These are phyloP conservation scores for Aphaenogaster ashmeadi DNA, from an alignment of 1,140 invertebrate genomes.

Conservation along the genomic window DNA sequence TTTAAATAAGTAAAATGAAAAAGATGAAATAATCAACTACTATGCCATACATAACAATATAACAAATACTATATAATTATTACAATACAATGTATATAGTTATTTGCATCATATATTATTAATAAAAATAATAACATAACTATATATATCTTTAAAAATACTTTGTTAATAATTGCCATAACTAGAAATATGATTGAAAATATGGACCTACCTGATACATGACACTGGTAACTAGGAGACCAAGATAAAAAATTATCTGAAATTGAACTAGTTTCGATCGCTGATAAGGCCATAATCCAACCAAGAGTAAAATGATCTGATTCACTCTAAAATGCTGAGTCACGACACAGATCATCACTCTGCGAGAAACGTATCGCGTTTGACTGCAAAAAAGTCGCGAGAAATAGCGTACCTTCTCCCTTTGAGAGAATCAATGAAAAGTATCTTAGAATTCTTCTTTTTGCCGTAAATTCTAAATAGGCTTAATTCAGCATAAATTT, in stretches of 20 bases:
- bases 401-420: no score
- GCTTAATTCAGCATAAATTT: not conserved
- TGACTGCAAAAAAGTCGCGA: not conserved
- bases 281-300: conserved; percentile 24
- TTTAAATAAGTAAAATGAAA: not conserved
- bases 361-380: not conserved
- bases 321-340: not conserved
- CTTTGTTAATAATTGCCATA: not conserved
- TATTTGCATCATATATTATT: not conserved
- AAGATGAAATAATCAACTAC: not conserved
- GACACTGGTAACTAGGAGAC: not conserved
- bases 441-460: not conserved
- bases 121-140: not conserved
- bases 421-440: no score
- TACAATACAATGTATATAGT: no score
- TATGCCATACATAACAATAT: not conserved
- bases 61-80: not conserved
- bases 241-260: not conserved
- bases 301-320: not conserved
- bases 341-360: not conserved
- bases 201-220: not conserved
- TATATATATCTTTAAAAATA: not conserved
- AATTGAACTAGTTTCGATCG: not conserved
- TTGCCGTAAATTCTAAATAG: not conserved
- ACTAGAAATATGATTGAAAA: not conserved